Evolutionary conservation across 1,140 invertebrate species (phyloP).

Genomic region (Xylocopa sonorina): DNA sequence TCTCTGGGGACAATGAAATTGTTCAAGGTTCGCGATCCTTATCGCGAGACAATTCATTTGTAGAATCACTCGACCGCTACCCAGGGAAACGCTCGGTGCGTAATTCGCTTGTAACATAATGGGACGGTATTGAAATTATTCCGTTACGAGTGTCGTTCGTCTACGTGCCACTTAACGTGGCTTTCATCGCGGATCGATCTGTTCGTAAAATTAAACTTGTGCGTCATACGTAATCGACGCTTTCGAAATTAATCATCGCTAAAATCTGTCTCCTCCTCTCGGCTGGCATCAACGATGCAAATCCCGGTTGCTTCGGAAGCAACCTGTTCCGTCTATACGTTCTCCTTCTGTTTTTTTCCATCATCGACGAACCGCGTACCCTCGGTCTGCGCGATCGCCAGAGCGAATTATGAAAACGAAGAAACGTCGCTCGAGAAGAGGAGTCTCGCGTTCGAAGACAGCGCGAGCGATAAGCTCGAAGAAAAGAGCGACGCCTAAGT

Average conservation of each 20-base stretch:
- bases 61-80: neutral
- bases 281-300: too few species aligned
- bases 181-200: slow-evolving; percentile 39
- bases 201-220: slow-evolving; percentile 58
- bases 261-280: neutral
- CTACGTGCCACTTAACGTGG: slow-evolving; percentile 4
- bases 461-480: neutral
- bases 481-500: neutral
- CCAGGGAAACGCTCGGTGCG: neutral
- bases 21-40: neutral
- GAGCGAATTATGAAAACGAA: neutral
- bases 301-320: neutral
- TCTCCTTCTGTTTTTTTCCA: too few species aligned
- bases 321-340: too few species aligned
- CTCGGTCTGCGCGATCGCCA: too few species aligned
- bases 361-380: too few species aligned
- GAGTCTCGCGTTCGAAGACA: neutral
- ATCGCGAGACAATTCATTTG: neutral
- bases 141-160: neutral
- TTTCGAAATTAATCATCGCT: slow-evolving; percentile 39
- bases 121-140: neutral
- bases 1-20: neutral
- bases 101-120: neutral
- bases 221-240: slow-evolving; percentile 36
- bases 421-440: neutral